Evolutionary conservation across 2,888 invertebrate species (phyloP).

Genomic region (Amorpha juglandis): DNA sequence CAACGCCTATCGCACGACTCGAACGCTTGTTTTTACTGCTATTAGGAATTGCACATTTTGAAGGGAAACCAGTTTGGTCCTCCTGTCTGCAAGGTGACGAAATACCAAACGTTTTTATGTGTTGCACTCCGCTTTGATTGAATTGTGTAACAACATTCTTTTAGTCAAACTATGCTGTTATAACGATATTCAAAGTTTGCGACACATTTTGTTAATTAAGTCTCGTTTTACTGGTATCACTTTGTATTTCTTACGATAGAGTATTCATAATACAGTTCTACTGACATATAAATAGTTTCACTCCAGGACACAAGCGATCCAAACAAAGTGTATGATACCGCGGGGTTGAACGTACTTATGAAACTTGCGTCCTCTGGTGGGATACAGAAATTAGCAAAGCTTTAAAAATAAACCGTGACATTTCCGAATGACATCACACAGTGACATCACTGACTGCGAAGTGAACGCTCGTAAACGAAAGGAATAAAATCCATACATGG

Average conservation of each 20-base stretch:
- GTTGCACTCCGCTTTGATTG: conserved; percentile 9
- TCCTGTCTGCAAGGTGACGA: conserved; percentile 23
- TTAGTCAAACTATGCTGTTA: conserved; percentile 23
- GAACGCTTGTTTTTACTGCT: conserved; percentile 24
- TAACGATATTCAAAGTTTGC: conserved; percentile 9
- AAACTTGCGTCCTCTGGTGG: background rate
- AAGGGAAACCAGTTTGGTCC: conserved; percentile 32
- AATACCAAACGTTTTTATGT: conserved; percentile 23
- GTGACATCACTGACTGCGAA: conserved; percentile 50
- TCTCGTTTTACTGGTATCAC: background rate
- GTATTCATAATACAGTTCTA: background rate
- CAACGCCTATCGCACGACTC: conserved; percentile 34
- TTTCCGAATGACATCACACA: conserved; percentile 51
- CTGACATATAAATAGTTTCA: background rate
- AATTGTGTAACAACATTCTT: conserved; percentile 2
- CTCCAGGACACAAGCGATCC: too few relatives aligned
- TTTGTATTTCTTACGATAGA: background rate
- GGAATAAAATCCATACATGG: conserved; percentile 30
- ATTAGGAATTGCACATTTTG: conserved; percentile 30
- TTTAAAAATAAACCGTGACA: conserved; percentile 44
- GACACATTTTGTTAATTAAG: background rate
- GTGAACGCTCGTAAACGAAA: conserved; percentile 28
- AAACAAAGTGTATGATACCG: too few relatives aligned
- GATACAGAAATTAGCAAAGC: conserved; percentile 31
- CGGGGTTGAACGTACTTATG: background rate